Conservation (phyloP, 2,113 vertebrate species). For the Chloebia gouldiae region DNA sequence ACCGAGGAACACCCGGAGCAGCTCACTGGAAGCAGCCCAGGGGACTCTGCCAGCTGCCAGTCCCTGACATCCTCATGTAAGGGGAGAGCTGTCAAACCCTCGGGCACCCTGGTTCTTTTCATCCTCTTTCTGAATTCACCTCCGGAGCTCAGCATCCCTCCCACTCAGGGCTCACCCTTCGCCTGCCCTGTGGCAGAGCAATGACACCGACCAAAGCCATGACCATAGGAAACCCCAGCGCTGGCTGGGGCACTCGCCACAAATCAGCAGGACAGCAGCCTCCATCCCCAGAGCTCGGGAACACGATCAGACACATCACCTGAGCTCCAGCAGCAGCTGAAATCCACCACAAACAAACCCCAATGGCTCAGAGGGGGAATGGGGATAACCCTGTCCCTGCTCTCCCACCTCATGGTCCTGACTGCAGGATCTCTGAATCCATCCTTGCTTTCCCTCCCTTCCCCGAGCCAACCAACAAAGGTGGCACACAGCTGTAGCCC, state of each 20-base stretch:
- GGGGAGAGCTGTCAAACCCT: not conserved
- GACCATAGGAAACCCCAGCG: accelerated
- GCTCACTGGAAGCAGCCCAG: not conserved
- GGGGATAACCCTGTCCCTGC: not conserved
- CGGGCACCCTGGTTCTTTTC: not conserved
- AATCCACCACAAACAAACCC: not conserved
- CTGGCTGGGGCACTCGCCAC: not conserved
- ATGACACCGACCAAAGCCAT: not conserved
- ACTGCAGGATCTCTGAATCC: not conserved
- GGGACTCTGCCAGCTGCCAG: not conserved
- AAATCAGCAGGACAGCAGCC: not conserved
- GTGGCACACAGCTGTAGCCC: not conserved
- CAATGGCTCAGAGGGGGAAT: accelerated
- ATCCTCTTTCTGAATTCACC: not conserved
- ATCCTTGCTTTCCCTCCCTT: not conserved
- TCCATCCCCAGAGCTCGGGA: not conserved
- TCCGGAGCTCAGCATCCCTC: not conserved
- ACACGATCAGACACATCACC: not conserved
- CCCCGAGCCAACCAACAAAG: not conserved
- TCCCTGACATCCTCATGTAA: not conserved
- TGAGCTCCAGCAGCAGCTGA: not conserved
- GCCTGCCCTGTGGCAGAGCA: not conserved
- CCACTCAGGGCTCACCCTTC: not conserved
- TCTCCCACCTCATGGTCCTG: not conserved
- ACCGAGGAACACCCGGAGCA: not conserved